Evolutionary conservation across 2,888 invertebrate genomes (phyloP).

Genomic region (Cetonia aurata): DNA sequence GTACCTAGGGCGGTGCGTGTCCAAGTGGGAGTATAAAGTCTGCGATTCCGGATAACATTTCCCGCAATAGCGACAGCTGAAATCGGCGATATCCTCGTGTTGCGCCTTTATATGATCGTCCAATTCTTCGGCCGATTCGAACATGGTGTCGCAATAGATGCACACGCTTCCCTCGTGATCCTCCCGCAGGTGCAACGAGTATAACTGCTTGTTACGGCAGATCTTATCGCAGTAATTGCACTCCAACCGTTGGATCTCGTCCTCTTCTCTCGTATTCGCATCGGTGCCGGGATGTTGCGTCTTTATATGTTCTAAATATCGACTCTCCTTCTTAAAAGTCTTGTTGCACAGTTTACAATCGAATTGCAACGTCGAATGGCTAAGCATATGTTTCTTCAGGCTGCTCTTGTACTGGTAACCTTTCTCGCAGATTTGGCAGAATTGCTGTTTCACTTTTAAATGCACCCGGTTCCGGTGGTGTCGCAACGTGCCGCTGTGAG

Average conservation of each 20-base stretch:
- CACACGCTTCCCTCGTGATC: slow-evolving; percentile 32
- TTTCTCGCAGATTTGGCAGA: slow-evolving; percentile 33
- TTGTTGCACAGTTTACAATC: slow-evolving; percentile 43
- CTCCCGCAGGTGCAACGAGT: slow-evolving; percentile 31
- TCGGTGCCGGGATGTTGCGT: slow-evolving; percentile 33
- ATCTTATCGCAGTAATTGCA: slow-evolving; percentile 31
- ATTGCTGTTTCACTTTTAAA: slow-evolving; percentile 18
- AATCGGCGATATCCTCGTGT: slow-evolving; percentile 11
- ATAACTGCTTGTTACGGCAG: slow-evolving; percentile 40
- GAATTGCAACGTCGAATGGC: slow-evolving; percentile 14
- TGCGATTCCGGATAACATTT: slow-evolving; percentile 19
- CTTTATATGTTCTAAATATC: slow-evolving; percentile 30
- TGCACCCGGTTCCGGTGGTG: slow-evolving; percentile 35
- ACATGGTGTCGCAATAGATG: slow-evolving; percentile 39
- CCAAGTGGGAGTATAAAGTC: slow-evolving; percentile 21
- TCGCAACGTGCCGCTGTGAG: slow-evolving; percentile 8
- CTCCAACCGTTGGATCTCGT: slow-evolving; percentile 11
- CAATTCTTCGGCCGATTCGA: slow-evolving; percentile 24
- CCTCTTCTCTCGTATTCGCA: slow-evolving; percentile 19
- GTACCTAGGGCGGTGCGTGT: slow-evolving; percentile 20
- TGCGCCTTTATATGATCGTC: background rate
- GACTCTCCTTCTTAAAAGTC: slow-evolving; percentile 16
- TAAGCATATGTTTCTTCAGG: slow-evolving; percentile 32
- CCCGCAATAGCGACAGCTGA: slow-evolving; percentile 41
- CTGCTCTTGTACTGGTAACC: slow-evolving; percentile 23